Percentiles rank a stretch among this genome's conserved stretches.
phyloP scores from a whole-genome alignment of 2,888 invertebrate genomes.

The Anthrax anthrax region DNA sequence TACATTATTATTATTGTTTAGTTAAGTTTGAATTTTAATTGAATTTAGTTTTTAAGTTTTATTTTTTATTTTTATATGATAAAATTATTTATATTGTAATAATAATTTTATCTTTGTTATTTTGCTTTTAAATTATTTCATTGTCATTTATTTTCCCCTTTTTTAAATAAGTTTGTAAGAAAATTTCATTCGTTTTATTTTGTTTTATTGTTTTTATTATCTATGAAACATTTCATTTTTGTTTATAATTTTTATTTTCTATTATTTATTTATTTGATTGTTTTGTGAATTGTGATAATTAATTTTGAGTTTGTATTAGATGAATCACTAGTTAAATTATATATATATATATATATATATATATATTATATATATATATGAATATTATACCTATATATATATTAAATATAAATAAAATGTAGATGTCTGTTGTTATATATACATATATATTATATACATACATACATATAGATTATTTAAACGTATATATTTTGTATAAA shows the following conservation, averaged over 20 bases:
- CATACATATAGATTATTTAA: slow-evolving; percentile 5
- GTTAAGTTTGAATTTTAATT: no score
- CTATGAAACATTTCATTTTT: background rate
- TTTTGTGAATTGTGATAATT: background rate
- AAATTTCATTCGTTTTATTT: no score
- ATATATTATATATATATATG: slow-evolving; percentile 16
- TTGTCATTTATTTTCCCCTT: no score
- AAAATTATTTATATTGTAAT: no score
- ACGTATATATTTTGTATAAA: slow-evolving; percentile 11
- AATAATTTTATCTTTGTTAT: no score
- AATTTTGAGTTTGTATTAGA: slow-evolving; percentile 18
- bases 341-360: slow-evolving; percentile 10
- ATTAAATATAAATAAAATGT: slow-evolving; percentile 20
- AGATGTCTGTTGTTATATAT: slow-evolving; percentile 27
- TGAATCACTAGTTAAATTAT: slow-evolving; percentile 17
- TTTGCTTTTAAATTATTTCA: no score
- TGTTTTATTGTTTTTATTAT: background rate
- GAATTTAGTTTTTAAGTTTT: no score
- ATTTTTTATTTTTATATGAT: no score
- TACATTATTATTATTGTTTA: no score
- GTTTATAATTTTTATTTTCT: background rate
- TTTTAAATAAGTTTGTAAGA: no score
- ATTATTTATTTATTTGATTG: slow-evolving; percentile 2
- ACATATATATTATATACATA: background rate
- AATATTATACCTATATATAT: slow-evolving; percentile 15